These are phyloP conservation scores for Centruroides sculpturatus DNA, from an alignment of 1,140 invertebrate genomes.

Conservation along the genomic window DNA sequence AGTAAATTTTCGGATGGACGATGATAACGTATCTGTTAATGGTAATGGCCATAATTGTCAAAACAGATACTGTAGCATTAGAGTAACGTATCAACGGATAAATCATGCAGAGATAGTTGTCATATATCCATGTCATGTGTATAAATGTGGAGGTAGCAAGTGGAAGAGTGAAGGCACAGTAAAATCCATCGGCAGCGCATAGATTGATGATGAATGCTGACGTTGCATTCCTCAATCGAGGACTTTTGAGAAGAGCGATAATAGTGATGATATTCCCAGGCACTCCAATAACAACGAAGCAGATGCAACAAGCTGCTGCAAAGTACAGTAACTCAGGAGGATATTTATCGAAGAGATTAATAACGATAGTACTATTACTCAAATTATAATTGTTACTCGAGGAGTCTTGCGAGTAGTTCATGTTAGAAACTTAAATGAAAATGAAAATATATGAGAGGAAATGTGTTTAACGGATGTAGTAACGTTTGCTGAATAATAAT, in stretches of 20 bases:
- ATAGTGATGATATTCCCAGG: neutral
- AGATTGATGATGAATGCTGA: slow-evolving; percentile 70
- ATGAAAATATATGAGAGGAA: no score
- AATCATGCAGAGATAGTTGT: slow-evolving; percentile 50
- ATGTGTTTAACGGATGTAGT: no score
- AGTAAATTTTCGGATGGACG: slow-evolving; percentile 50
- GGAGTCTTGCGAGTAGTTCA: no score
- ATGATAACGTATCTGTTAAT: slow-evolving; percentile 76
- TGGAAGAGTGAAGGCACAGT: slow-evolving; percentile 49
- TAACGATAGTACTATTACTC: no score
- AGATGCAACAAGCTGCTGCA: no score
- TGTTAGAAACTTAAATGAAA: no score
- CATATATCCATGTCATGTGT: slow-evolving; percentile 53
- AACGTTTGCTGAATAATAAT: no score
- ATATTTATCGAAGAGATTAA: no score
- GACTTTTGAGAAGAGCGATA: neutral
- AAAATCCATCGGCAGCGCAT: slow-evolving; percentile 57
- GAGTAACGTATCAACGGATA: slow-evolving; percentile 71
- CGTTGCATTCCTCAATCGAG: slow-evolving; percentile 47
- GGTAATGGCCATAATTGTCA: slow-evolving; percentile 72
- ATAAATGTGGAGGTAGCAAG: slow-evolving; percentile 51
- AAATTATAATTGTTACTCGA: no score
- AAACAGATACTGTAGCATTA: slow-evolving; percentile 69
- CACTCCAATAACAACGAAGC: neutral
- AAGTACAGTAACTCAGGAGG: no score